Conservation (phyloP, 2,113 vertebrate genomes). For the Sylvia atricapilla region DNA sequence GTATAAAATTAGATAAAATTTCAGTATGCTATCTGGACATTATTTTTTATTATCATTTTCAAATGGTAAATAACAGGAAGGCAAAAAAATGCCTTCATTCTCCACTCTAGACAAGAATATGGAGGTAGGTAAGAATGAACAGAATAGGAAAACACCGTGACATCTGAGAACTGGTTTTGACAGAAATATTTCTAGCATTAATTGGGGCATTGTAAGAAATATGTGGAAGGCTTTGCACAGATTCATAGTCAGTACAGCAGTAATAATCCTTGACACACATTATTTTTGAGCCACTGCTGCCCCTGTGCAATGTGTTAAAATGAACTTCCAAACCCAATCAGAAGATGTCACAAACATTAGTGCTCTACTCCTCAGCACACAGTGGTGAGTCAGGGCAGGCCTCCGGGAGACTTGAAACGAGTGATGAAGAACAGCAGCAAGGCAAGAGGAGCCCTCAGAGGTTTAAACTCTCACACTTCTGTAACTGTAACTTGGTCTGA, state of each 20-base stretch:
- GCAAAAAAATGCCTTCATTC: conserved; percentile 7
- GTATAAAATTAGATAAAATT: conserved; percentile 38
- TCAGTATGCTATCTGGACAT: neutral
- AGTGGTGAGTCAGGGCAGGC: neutral
- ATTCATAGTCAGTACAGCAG: conserved; percentile 25
- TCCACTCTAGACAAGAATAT: conserved; percentile 16
- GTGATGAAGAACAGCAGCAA: neutral
- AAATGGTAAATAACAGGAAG: neutral
- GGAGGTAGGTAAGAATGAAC: neutral
- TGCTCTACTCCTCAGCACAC: neutral
- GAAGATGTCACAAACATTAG: conserved; percentile 51
- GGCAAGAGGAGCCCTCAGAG: neutral
- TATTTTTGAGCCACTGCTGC: conserved; percentile 54
- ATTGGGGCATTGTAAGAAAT: neutral
- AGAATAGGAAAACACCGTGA: neutral
- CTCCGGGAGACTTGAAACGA: neutral
- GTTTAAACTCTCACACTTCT: conserved; percentile 13
- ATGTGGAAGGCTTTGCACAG: conserved; percentile 40
- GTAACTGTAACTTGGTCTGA: neutral
- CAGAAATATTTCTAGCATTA: conserved; percentile 64
- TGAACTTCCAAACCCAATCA: conserved; percentile 5
- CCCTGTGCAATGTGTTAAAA: conserved; percentile 10
- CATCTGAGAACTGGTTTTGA: conserved; percentile 57
- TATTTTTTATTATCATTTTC: conserved; percentile 44
- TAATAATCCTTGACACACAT: conserved; percentile 39